Percentiles rank a stretch among this genome's conserved stretches.
phyloP scores from a whole-genome alignment of 2,113 vertebrate species.

The Miniopterus natalensis region DNA sequence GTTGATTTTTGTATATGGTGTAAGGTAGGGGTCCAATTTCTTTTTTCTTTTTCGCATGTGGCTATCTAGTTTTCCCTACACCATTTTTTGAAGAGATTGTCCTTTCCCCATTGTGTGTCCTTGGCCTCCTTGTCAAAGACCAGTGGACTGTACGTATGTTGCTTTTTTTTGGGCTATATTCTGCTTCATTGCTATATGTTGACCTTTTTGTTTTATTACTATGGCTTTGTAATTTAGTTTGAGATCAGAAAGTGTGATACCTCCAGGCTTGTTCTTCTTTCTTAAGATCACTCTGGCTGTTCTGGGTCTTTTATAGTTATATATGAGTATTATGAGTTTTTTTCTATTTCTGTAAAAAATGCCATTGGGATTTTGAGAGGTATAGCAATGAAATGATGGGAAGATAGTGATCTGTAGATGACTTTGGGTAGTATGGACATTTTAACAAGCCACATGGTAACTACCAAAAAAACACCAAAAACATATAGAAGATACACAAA shows the following conservation, averaged over 20 bases:
- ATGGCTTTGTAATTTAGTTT: constrained; percentile 30
- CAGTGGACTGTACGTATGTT: neutral
- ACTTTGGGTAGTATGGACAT: neutral
- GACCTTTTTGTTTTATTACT: neutral
- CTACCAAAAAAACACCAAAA: neutral
- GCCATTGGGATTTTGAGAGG: neutral
- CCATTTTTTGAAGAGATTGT: neutral
- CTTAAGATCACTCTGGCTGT: neutral
- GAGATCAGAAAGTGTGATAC: neutral
- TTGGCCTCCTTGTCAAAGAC: neutral
- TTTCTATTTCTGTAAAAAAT: neutral
- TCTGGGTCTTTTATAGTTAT: neutral
- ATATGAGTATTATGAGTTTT: neutral
- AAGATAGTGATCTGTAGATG: neutral
- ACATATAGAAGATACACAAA: neutral
- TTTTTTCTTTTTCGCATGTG: neutral
- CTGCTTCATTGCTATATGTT: neutral
- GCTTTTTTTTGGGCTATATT: neutral
- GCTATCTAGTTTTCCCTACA: neutral
- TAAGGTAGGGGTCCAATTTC: neutral
- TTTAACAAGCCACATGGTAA: neutral
- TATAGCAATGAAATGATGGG: neutral
- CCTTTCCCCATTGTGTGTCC: neutral
- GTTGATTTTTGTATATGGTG: neutral
- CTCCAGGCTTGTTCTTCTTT: neutral